Evolutionary conservation across 2,113 vertebrate genomes (phyloP).

Genomic region (Crypturellus undulatus): DNA sequence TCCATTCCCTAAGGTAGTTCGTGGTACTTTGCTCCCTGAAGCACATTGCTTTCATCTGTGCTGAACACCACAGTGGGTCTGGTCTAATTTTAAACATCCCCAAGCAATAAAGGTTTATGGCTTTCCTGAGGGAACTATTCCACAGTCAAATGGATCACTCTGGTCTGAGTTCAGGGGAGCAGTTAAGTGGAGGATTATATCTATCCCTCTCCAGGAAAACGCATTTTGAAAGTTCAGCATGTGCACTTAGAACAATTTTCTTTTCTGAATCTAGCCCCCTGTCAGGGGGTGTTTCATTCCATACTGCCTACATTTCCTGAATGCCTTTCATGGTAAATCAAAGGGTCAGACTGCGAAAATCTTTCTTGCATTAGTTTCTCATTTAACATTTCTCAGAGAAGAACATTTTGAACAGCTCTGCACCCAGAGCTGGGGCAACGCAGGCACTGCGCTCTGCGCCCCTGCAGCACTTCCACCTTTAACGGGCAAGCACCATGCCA

Average conservation of each 20-base stretch:
- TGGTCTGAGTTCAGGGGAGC: background rate
- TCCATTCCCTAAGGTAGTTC: background rate
- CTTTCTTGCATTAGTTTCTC: background rate
- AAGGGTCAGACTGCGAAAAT: background rate
- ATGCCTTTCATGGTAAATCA: background rate
- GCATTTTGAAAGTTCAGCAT: background rate
- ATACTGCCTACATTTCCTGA: background rate
- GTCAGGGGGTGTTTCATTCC: background rate
- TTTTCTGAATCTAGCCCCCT: background rate
- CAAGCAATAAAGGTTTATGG: conserved; percentile 35
- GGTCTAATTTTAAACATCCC: conserved; percentile 10
- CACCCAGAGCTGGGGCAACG: background rate
- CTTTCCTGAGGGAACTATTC: conserved; percentile 6
- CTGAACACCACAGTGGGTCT: background rate
- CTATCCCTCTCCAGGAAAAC: background rate
- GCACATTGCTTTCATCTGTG: background rate
- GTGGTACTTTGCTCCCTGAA: background rate
- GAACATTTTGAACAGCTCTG: background rate
- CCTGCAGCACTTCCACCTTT: background rate
- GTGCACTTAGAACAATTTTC: background rate
- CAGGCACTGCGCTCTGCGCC: background rate
- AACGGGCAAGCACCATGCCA: background rate
- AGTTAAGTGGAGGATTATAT: background rate
- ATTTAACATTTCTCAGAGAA: background rate
- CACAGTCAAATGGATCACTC: background rate